phyloP scores from a whole-genome alignment of 2,113 vertebrate species.

The Crotophaga sulcirostris region DNA sequence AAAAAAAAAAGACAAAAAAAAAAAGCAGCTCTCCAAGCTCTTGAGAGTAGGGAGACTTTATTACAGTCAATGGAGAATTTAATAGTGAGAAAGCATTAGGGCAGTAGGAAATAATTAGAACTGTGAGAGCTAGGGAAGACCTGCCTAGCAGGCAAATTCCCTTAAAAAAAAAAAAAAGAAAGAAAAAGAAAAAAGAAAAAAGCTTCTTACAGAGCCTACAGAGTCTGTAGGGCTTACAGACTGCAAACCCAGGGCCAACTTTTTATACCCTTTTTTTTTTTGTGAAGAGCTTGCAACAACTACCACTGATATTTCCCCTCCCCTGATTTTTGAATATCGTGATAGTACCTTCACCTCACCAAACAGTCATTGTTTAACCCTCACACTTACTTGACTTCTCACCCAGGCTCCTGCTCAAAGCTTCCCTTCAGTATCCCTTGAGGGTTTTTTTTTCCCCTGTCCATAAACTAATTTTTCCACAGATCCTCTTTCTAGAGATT shows the following conservation, averaged over 20 bases:
- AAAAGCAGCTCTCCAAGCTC: constrained; percentile 21
- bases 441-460: neutral
- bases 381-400: constrained; percentile 43
- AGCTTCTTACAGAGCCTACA: constrained; percentile 39
- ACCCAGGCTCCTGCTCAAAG: constrained; percentile 40
- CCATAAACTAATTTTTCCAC: constrained; percentile 51
- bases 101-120: constrained; percentile 76
- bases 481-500: constrained; percentile 41
- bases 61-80: constrained; percentile 61
- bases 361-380: constrained; percentile 61
- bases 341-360: constrained; percentile 42
- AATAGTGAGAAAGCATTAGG: constrained; percentile 66
- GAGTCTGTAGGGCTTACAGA: constrained; percentile 46
- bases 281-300: constrained; percentile 1
- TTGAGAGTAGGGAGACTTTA: constrained; percentile 66
- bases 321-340: constrained; percentile 46
- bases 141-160: constrained; percentile 68
- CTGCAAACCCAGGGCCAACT: constrained; percentile 33
- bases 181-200: neutral
- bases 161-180: neutral
- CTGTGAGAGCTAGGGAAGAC: constrained; percentile 62
- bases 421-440: constrained; percentile 11
- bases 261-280: constrained; percentile 37
- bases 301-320: neutral
- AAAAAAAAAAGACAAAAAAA: neutral